These are phyloP conservation scores for Asobara japonica DNA, from an alignment of 1,140 invertebrate species.

Conservation along the genomic window DNA sequence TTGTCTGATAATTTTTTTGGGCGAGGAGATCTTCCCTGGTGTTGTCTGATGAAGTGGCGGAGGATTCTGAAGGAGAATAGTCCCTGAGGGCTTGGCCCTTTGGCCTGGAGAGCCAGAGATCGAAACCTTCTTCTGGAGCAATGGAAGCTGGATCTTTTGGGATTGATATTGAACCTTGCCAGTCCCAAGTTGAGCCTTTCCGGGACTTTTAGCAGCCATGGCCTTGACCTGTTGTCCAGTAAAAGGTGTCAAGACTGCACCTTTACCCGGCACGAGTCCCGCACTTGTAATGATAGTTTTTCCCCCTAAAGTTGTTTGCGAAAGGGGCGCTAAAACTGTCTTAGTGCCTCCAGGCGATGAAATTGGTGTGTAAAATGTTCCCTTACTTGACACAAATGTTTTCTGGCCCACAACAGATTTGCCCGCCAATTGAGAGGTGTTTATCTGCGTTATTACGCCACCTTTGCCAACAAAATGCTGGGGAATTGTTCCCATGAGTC, in stretches of 20 bases:
- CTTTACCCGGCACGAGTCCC: conserved; percentile 54
- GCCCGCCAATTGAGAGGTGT: conserved; percentile 42
- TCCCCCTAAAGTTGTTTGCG: conserved; percentile 40
- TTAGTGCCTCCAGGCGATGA: conserved; percentile 56
- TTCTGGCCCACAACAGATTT: conserved; percentile 52
- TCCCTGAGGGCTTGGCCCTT: conserved; percentile 39
- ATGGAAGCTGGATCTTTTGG: conserved; percentile 54
- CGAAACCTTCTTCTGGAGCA: conserved; percentile 50
- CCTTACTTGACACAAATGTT: conserved; percentile 46
- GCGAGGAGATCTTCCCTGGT: conserved; percentile 27
- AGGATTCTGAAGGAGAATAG: conserved; percentile 48
- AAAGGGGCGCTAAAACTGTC: conserved; percentile 62
- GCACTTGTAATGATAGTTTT: conserved; percentile 49
- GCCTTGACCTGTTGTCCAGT: conserved; percentile 62
- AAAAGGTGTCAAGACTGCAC: conserved; percentile 65
- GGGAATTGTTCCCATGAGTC: conserved; percentile 42
- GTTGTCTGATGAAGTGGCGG: conserved; percentile 25
- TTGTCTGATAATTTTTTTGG: conserved; percentile 45
- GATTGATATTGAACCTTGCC: conserved; percentile 54
- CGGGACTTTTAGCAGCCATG: conserved; percentile 55
- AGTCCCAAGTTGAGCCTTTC: conserved; percentile 44
- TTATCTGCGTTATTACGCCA: conserved; percentile 53
- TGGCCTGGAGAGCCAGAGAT: conserved; percentile 31
- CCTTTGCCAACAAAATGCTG: conserved; percentile 52
- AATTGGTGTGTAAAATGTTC: conserved; percentile 43